Conservation (phyloP, 2,797 vertebrate species). For the Taenioides sp. region DNA sequence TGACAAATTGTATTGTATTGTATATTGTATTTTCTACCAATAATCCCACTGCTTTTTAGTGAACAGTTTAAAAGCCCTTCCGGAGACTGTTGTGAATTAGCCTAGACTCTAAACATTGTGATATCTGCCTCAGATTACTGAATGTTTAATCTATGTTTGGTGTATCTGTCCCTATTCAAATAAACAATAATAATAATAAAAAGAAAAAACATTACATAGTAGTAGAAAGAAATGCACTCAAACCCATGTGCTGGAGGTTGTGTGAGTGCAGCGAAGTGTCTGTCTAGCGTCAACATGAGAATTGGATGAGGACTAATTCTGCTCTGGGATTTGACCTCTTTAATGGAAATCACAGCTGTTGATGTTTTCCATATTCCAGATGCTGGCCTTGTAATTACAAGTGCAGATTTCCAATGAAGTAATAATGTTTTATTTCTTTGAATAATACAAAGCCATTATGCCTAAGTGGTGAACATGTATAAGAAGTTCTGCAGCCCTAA, state of each 20-base stretch:
- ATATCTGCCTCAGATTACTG: too few relatives aligned
- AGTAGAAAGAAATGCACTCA: conserved; percentile 38
- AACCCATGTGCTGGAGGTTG: conserved; percentile 30
- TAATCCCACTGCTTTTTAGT: too few relatives aligned
- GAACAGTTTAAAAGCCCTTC: too few relatives aligned
- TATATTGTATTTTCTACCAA: too few relatives aligned
- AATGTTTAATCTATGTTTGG: too few relatives aligned
- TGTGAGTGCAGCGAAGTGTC: conserved; percentile 52
- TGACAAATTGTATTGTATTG: too few relatives aligned
- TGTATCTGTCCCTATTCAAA: too few relatives aligned
- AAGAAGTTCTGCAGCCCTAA: background rate
- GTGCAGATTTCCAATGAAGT: conserved; percentile 44
- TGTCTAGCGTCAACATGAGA: conserved; percentile 55
- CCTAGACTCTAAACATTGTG: too few relatives aligned
- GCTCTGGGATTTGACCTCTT: conserved; percentile 41
- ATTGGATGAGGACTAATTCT: conserved; percentile 48
- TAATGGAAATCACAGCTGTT: conserved; percentile 62
- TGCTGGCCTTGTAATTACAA: conserved; percentile 57
- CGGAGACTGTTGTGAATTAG: too few relatives aligned
- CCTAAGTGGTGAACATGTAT: conserved; percentile 20
- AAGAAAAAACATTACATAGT: background rate
- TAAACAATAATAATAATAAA: too few relatives aligned
- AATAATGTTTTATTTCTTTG: conserved; percentile 48
- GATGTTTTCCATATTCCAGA: conserved; percentile 62
- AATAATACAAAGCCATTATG: conserved; percentile 19